A percentile compares a stretch with the other conserved stretches of the same genome.
Evolutionary conservation across 2,113 vertebrate genomes (phyloP).

Genomic region (Pseudopodoces humilis): DNA sequence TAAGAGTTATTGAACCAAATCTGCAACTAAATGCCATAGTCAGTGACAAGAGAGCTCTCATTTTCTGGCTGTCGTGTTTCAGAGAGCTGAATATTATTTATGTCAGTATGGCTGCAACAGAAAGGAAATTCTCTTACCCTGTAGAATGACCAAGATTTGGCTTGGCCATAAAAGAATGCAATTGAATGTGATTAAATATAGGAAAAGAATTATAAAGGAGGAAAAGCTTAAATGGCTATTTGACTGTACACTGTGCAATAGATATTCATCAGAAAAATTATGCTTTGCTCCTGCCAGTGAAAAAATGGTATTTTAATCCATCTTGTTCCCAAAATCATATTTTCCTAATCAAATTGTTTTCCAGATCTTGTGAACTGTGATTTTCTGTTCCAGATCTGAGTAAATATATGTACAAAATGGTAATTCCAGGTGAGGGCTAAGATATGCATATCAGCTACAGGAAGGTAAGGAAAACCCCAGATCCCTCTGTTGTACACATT

Average conservation of each 20-base stretch:
- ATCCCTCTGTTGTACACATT: neutral
- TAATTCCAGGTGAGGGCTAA: neutral
- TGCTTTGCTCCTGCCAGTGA: neutral
- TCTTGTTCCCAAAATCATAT: neutral
- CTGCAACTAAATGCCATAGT: constrained; percentile 71
- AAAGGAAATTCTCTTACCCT: constrained; percentile 57
- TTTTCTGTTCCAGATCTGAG: neutral
- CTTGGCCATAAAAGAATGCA: neutral
- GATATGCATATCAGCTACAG: rapidly evolving
- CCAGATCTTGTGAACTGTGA: neutral
- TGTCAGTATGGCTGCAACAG: constrained; percentile 40
- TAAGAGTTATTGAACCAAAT: constrained; percentile 69
- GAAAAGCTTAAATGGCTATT: constrained; percentile 14
- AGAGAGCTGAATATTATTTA: constrained; percentile 43
- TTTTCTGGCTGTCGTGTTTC: constrained; percentile 74
- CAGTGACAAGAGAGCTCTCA: constrained; percentile 69
- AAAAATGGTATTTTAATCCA: neutral
- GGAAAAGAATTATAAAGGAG: constrained; percentile 4
- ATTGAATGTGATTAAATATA: neutral
- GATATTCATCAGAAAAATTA: neutral
- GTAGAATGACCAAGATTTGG: constrained; percentile 34
- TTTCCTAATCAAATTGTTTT: neutral
- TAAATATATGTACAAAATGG: neutral
- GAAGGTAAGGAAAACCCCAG: neutral
- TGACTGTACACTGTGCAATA: neutral